Evolutionary conservation across 2,797 vertebrate species (phyloP).

Genomic region (Buphagus erythrorhynchus): DNA sequence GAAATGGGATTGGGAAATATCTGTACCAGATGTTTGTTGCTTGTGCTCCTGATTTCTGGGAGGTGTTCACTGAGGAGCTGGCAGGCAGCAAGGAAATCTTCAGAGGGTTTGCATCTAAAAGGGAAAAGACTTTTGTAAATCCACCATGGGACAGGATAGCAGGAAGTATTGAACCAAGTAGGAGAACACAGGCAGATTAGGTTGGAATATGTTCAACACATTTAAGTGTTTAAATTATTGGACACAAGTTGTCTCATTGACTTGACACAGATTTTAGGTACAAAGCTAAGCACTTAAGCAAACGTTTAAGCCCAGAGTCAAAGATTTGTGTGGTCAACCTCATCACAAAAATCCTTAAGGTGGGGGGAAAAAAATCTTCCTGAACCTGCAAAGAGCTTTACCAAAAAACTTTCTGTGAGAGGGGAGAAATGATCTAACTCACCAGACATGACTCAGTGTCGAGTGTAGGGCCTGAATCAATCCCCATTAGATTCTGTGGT

Average conservation of each 20-base stretch:
- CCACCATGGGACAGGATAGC: not conserved
- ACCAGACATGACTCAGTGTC: not conserved
- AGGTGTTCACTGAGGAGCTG: conserved; percentile 87
- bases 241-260: not conserved
- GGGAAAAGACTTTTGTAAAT: conserved; percentile 16
- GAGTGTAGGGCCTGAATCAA: not conserved
- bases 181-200: not conserved
- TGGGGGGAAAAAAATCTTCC: fast-evolving
- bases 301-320: not conserved
- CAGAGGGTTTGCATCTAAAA: conserved; percentile 85
- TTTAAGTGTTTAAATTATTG: not conserved
- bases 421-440: conserved; percentile 19
- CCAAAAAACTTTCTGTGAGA: not conserved
- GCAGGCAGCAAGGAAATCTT: conserved; percentile 89
- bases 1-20: not conserved
- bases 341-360: not conserved
- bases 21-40: conserved; percentile 74
- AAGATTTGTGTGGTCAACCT: not conserved
- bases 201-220: not conserved
- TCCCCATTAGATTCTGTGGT: not conserved
- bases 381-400: not conserved
- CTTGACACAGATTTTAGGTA: not conserved
- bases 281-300: not conserved
- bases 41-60: conserved; percentile 83
- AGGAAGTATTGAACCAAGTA: not conserved